Conservation (phyloP, 2,888 invertebrate species). For the Mesorhabditis sp. region DNA sequence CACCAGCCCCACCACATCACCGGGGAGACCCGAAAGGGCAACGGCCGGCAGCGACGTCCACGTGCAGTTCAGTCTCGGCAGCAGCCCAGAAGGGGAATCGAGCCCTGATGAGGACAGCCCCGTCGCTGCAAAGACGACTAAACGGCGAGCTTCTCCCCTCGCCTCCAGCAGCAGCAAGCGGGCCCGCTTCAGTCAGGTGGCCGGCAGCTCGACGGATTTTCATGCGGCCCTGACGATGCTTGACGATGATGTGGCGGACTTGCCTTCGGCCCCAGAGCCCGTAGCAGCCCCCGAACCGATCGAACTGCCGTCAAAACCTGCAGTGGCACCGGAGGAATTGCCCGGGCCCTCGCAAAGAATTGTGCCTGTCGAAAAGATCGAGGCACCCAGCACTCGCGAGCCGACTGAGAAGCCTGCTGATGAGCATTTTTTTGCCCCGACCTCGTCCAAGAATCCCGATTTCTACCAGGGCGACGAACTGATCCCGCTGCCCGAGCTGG, state of each 20-base stretch:
- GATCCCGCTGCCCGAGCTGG: slow-evolving; percentile 13
- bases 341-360: background rate
- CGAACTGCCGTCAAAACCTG: background rate
- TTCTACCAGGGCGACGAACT: slow-evolving; percentile 8
- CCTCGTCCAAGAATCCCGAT: slow-evolving; percentile 3
- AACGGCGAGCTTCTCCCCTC: slow-evolving; percentile 7
- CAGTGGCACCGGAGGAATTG: no score
- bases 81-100: background rate
- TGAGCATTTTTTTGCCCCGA: background rate
- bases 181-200: background rate
- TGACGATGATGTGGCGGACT: slow-evolving; percentile 13
- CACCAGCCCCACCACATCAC: background rate
- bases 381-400: background rate
- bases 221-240: slow-evolving; percentile 18
- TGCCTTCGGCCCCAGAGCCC: background rate
- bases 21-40: background rate
- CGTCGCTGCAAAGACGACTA: background rate
- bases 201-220: slow-evolving; percentile 11
- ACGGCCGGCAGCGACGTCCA: background rate
- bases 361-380: background rate
- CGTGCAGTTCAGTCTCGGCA: background rate
- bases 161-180: background rate
- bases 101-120: background rate
- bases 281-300: background rate
- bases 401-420: background rate